Evolutionary conservation across 2,888 invertebrate species (phyloP), one percentile per base, ranked within the genome.

Genomic region (Drosophila barbarae): DNA sequence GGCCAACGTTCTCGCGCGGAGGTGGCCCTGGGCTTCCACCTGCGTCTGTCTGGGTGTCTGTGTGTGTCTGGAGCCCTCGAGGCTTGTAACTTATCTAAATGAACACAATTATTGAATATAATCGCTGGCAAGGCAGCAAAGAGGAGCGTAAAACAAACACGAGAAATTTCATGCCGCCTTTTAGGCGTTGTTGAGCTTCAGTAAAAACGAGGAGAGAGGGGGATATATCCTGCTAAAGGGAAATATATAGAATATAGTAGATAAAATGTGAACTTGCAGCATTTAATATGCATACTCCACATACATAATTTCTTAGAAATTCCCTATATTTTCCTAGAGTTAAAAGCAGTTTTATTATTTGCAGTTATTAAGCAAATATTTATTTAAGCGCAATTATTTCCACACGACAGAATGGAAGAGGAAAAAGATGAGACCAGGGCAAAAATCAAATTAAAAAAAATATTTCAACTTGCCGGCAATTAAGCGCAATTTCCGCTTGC

Each of bases 31-130:
- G 56, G n/a, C 23, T 32, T 46, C 28, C 46, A 46, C 46, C 46
- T 30, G 46, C 44, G 28, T 4, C 42, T 53, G 70, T 72, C 72
- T 71, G 68, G 69, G 65, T 75, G 71, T 13, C 39, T 15, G 18
- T 49, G 55, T 28, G 30, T 56, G 55, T 55, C 64, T 35, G 60
- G 51, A 73, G 50, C 78, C 59, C 69, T 69, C 69, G 69, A 51
- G 82, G 82, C 82, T 78, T 78, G 75, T 70, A 82, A 79, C 78
- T 84, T 84, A 83, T 84, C 83, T 85, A 85, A 84, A 84, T 83
- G 85, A 74, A 81, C 83, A 83, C 83, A 85, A 83, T 84, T 84
- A 85, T 84, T 84, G 85, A 84, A 83, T 85, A 83, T 83, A 83
- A 83, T 83, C 85, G 83, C 60, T 70, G 72, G 28, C 53, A 30